phyloP scores from a whole-genome alignment of 1,140 invertebrate species.

The Melipona quadrifasciata region DNA sequence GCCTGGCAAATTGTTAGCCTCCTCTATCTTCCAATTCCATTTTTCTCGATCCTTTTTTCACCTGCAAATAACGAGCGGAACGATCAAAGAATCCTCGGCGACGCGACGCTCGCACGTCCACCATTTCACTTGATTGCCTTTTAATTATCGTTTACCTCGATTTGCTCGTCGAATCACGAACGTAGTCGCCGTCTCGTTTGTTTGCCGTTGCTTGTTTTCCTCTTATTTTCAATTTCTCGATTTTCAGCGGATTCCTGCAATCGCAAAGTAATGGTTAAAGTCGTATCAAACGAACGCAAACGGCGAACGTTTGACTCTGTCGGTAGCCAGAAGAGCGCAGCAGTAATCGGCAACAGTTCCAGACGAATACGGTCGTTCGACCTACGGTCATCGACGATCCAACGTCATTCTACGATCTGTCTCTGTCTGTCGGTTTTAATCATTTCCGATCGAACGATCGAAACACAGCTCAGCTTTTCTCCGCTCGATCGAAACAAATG shows the following conservation, averaged over 20 bases:
- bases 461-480: constrained; percentile 12
- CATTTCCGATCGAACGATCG: neutral
- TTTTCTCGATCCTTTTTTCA: neutral
- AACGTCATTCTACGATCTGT: neutral
- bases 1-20: neutral
- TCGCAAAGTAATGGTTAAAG: no score
- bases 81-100: no score
- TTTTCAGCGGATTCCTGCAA: neutral
- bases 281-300: neutral
- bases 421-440: neutral
- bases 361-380: neutral
- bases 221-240: neutral
- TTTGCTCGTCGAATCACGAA: no score
- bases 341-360: neutral
- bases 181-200: neutral
- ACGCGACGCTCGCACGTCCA: no score
- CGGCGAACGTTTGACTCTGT: neutral
- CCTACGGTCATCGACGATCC: neutral
- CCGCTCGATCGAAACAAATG: constrained; percentile 67
- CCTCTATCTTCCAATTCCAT: neutral
- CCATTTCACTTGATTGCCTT: neutral
- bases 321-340: neutral
- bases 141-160: neutral
- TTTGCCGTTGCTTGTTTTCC: neutral
- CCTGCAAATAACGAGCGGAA: neutral